These are phyloP conservation scores for Masticophis lateralis DNA, from an alignment of 2,797 vertebrate genomes.

Conservation along the genomic window DNA sequence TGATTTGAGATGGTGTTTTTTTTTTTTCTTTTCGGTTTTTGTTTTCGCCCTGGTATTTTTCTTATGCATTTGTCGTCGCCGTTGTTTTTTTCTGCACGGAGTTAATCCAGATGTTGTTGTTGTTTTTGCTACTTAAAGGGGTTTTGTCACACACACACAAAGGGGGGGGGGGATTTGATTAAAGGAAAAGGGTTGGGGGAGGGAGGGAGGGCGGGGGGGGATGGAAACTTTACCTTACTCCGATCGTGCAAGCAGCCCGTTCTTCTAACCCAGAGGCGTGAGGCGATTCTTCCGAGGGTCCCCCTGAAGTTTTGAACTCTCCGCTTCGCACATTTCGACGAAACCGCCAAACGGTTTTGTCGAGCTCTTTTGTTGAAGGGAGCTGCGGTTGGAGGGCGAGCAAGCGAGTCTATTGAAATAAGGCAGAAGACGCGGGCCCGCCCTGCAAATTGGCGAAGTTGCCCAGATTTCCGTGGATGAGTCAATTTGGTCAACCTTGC, in stretches of 20 bases:
- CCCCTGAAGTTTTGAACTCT: background rate
- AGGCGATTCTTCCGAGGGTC: background rate
- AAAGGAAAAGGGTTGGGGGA: background rate
- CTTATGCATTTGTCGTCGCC: too few relatives aligned
- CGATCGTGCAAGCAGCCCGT: background rate
- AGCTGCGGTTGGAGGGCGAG: background rate
- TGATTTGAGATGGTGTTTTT: background rate
- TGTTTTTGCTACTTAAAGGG: background rate
- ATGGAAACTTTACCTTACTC: background rate
- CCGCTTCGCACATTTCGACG: background rate
- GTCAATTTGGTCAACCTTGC: background rate
- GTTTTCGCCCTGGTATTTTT: background rate
- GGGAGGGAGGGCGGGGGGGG: too few relatives aligned
- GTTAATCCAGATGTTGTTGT: background rate
- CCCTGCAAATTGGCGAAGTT: background rate
- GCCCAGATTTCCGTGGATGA: background rate
- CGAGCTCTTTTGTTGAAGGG: background rate
- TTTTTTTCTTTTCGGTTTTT: too few relatives aligned
- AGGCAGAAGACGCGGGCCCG: background rate
- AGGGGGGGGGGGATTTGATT: background rate
- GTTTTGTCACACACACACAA: background rate
- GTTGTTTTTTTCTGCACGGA: background rate
- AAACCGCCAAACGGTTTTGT: too few relatives aligned
- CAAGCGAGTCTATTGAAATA: background rate
- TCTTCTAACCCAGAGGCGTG: background rate